Base-by-base conservation (phyloP, 2,888 invertebrate species). In the Drepana falcataria region DNA sequence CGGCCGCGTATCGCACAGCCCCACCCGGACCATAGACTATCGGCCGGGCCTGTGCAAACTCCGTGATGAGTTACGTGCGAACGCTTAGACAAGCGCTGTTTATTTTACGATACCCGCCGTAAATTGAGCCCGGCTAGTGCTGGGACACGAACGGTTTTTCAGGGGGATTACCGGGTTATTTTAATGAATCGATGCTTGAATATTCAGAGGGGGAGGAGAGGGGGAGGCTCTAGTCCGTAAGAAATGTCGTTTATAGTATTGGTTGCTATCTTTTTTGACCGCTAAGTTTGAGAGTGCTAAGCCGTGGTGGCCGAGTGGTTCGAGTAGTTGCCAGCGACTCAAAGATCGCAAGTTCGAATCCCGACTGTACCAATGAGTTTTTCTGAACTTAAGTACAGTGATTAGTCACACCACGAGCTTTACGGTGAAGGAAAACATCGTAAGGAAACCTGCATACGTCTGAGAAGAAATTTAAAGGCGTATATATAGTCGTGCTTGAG, bases 21-120 rank as follows among this genome's bases (percentile, higher is more conserved):
- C 49, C 58, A 41, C 58, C 40, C 59, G 52, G 48, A 55, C 65
- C 67, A 70, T 68, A 66, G 73, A 69, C 56, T 67, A 69, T 64
- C 57, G 67, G 66, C 51, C 54, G 37, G 52, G 55, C 69, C 78
- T 80, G 77, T 73, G 73, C 68, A 81, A 75, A 80, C 81, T 69
- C 53, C 53, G 58, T 66, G 79, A 81, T 77, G 81, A 79, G 76
- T 68, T 75, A 71, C 80, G 81, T 81, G 82, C 68, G 59, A 57
- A 53, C 68, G 79, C 81, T 79, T 79, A 74, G 61, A 69, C 58
- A 57, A 40, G 40, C 51, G 37, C 47, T 57, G 58, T 56, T 59
- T 59, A 56, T 56, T 59, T 59, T 56, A 54, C 54, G 51, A 54
- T 59, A 56, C 54, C 51, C 56, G 56, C 47, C 48, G 53, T 49